These are phyloP conservation scores for Mycogona germanica DNA, from an alignment of 2,888 invertebrate genomes.

Conservation along the genomic window DNA sequence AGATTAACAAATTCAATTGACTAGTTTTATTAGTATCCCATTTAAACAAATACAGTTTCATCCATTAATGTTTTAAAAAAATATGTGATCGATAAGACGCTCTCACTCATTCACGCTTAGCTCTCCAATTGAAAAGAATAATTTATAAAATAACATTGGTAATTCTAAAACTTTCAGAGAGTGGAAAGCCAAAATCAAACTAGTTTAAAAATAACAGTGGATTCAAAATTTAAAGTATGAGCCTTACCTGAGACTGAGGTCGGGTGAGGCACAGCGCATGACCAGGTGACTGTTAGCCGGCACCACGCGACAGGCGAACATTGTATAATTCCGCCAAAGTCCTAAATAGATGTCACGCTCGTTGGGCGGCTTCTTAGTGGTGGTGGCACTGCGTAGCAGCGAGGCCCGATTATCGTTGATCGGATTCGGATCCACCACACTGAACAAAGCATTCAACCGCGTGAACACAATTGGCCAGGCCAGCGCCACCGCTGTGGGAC, in stretches of 20 bases:
- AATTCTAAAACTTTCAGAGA: no score
- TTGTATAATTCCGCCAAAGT: constrained; percentile 95
- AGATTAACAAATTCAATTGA: no score
- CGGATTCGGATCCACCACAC: constrained; percentile 85
- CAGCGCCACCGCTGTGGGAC: constrained; percentile 73
- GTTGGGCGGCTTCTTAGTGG: constrained; percentile 78
- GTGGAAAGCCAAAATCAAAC: no score
- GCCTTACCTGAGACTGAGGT: constrained; percentile 72
- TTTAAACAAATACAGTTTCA: no score
- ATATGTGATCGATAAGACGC: no score
- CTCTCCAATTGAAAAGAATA: no score
- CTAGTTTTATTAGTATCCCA: no score
- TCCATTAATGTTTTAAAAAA: no score
- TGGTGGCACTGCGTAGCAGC: constrained; percentile 70
- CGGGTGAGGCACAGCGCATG: constrained; percentile 83
- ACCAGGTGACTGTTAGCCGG: constrained; percentile 80
- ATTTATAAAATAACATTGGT: no score
- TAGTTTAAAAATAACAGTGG: background rate
- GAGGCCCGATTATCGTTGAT: constrained; percentile 95
- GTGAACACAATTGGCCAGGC: constrained; percentile 95
- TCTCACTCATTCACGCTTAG: no score
- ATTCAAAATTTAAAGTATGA: background rate
- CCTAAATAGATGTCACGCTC: constrained; percentile 92
- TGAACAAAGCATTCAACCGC: constrained; percentile 77
- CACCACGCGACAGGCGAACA: constrained; percentile 90